Base-by-base conservation (phyloP, 2,888 invertebrate genomes). In the Rhabditophanes sp. region DNA sequence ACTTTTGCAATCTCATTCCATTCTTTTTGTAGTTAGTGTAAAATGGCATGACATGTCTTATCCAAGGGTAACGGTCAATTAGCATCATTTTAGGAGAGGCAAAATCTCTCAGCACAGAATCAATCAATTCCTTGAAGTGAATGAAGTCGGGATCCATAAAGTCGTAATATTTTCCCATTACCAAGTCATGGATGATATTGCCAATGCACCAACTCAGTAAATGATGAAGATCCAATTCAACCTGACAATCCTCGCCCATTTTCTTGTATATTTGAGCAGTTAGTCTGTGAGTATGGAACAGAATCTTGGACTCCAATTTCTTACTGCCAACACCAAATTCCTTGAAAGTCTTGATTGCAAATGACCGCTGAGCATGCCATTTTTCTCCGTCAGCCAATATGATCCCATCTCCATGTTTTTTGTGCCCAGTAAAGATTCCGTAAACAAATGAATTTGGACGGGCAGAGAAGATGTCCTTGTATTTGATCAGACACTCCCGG, bases 121-220 rank as follows among this genome's bases (percentile, higher is more conserved):
- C 55, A 17, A 55, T 48, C 19, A 48, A 35, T 11, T 38, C 19
- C 33, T 55, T 57, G 42, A 57, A 50, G 19, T 37, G 30, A 14
- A 43, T 37, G 28, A 62, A 62, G 24, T 53, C 51, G 3, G 44
- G 41, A 29, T 57, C 56, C 25, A 48, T 46, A 32, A 47, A 46
- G 8, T 40, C 39, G 36, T 44, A 58, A 29, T 41, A 37, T 11
- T 48, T 42, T 11, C 65, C 64, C 30, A 64, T 48, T 5, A 62
- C 53, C 35, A 64, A 41, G 14, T 53, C 47, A 37, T 60, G 53
- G 20, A 65, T 65, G 26, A 64, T 52, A 30, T 63, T 59, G n/a
- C 53, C 60, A 5, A 63, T 54, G 12, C 53, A 49, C 30, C 48
- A 48, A 22, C 52, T 42, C 2, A 60, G 29, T 3, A 46, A 44